These are phyloP conservation scores for Watsonalla binaria DNA, from an alignment of 2,888 invertebrate species.

Conservation along the genomic window DNA sequence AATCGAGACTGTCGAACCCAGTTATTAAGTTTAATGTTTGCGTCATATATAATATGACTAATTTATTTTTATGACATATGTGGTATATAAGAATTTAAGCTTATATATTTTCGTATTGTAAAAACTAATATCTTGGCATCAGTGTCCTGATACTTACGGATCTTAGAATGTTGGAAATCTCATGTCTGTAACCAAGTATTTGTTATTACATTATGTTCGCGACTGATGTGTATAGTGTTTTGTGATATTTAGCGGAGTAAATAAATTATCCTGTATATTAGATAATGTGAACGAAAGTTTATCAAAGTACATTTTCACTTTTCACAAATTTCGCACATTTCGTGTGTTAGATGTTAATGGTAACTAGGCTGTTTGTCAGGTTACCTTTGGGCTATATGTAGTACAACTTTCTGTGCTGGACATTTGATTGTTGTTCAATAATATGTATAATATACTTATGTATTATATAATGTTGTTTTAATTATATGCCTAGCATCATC, in stretches of 20 bases:
- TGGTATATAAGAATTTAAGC: conserved; percentile 36
- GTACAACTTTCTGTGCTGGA: conserved; percentile 13
- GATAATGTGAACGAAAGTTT: conserved; percentile 23
- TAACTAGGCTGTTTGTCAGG: background rate
- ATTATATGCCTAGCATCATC: background rate
- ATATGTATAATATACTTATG: conserved; percentile 9
- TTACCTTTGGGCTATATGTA: background rate
- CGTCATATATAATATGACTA: conserved; percentile 8
- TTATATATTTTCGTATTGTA: conserved; percentile 30
- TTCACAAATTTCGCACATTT: conserved; percentile 1
- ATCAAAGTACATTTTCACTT: conserved; percentile 11
- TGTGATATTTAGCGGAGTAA: conserved; percentile 63
- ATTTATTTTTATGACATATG: conserved; percentile 22
- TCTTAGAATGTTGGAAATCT: conserved; percentile 7
- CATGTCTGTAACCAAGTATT: conserved; percentile 13
- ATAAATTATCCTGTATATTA: conserved; percentile 26
- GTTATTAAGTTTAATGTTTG: conserved; percentile 8
- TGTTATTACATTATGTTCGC: conserved; percentile 36
- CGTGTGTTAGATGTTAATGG: background rate
- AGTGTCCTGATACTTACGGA: background rate
- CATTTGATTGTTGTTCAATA: conserved; percentile 16
- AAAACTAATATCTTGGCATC: conserved; percentile 12
- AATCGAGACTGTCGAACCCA: conserved; percentile 4
- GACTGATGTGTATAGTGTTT: conserved; percentile 64
- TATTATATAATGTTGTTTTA: conserved; percentile 9